Evolutionary conservation across 2,888 invertebrate species (phyloP).

Genomic region (Furcula furcula): DNA sequence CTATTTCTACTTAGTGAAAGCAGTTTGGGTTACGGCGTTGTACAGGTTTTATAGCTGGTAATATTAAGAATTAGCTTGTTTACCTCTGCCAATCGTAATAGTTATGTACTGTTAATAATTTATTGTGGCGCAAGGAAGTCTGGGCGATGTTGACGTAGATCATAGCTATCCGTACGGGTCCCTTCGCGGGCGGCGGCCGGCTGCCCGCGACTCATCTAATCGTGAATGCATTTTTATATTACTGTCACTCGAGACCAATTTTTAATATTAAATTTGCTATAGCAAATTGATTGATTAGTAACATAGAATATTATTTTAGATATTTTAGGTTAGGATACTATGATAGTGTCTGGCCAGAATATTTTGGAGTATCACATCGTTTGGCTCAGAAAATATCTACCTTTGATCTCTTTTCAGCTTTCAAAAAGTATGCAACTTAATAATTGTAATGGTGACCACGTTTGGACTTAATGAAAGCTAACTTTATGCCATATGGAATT

Average conservation of each 20-base stretch:
- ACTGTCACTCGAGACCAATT: conserved; percentile 79
- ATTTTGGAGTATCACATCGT: conserved; percentile 81
- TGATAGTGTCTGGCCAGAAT: conserved; percentile 81
- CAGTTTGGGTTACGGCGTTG: conserved; percentile 79
- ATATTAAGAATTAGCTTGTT: conserved; percentile 79
- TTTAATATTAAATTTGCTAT: conserved; percentile 75
- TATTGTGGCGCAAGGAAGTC: conserved; percentile 76
- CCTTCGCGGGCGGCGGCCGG: conserved; percentile 33
- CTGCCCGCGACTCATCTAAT: conserved; percentile 50
- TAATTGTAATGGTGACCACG: conserved; percentile 72
- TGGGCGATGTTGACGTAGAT: conserved; percentile 79
- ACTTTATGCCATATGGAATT: conserved; percentile 81
- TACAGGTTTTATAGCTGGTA: conserved; percentile 81
- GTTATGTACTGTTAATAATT: conserved; percentile 78
- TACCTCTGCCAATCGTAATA: conserved; percentile 82
- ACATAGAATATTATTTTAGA: conserved; percentile 78
- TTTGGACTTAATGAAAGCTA: conserved; percentile 80
- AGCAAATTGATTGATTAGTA: conserved; percentile 75
- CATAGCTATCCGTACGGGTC: conserved; percentile 75
- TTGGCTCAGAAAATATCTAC: conserved; percentile 81
- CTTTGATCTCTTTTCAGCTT: conserved; percentile 82
- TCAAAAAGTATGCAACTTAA: conserved; percentile 80
- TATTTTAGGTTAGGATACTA: conserved; percentile 81
- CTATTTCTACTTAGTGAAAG: conserved; percentile 66
- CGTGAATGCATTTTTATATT: conserved; percentile 72